Conservation (phyloP, 2,113 vertebrate species). For the Pseudonaja textilis region DNA sequence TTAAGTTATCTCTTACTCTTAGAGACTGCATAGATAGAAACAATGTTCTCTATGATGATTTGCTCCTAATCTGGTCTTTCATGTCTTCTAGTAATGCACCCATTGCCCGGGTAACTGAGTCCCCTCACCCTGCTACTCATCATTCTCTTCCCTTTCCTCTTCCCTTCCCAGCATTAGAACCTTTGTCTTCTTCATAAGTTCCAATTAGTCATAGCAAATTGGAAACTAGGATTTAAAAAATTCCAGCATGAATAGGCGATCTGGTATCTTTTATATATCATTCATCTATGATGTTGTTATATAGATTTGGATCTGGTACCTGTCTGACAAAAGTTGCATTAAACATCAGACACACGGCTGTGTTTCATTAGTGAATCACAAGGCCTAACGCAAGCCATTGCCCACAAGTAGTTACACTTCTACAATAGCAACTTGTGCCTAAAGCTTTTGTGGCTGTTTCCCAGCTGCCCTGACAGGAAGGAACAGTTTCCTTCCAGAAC, state of each 20-base stretch:
- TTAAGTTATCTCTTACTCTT: too few relatives aligned
- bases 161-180: neutral
- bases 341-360: neutral
- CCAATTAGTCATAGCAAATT: neutral
- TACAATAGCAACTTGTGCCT: neutral
- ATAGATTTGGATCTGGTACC: neutral
- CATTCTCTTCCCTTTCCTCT: neutral
- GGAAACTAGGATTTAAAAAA: neutral
- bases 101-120: too few relatives aligned
- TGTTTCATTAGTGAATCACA: neutral
- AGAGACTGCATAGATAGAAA: too few relatives aligned
- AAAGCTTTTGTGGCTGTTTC: neutral
- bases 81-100: too few relatives aligned
- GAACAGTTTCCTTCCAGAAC: constrained; percentile 64
- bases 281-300: neutral
- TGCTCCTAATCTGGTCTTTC: too few relatives aligned
- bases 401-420: neutral
- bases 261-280: neutral
- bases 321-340: neutral
- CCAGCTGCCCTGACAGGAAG: constrained; percentile 68
- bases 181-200: neutral
- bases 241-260: neutral
- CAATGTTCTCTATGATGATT: too few relatives aligned
- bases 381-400: neutral
- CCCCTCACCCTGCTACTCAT: too few relatives aligned